Conservation (phyloP, 2,797 vertebrate genomes). For the Microhierax caerulescens region DNA sequence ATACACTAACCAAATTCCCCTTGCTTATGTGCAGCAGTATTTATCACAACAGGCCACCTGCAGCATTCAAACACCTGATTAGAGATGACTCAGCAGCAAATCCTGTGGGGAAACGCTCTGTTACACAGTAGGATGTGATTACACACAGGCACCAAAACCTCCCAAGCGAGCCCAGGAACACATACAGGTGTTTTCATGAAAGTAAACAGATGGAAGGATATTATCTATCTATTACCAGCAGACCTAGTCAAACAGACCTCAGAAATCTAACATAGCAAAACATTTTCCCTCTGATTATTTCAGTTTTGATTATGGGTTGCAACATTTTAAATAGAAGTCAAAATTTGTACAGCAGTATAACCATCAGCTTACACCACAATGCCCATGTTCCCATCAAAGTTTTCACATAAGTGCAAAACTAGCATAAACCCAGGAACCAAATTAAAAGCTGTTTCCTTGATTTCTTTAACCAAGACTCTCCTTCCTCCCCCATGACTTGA, state of each 20-base stretch:
- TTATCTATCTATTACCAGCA: background rate
- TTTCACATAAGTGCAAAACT: background rate
- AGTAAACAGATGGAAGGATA: background rate
- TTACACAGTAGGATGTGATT: background rate
- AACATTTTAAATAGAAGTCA: background rate
- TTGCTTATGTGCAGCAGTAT: background rate
- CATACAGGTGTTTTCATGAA: background rate
- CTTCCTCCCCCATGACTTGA: background rate
- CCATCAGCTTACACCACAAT: background rate
- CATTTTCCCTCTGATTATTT: background rate
- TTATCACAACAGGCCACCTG: background rate
- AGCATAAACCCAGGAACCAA: background rate
- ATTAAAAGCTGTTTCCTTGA: background rate
- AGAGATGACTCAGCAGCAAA: background rate
- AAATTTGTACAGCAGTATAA: background rate
- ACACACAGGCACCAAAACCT: background rate
- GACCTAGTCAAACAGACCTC: background rate
- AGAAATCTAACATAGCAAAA: background rate
- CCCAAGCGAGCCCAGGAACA: background rate
- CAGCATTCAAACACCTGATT: conserved; percentile 10
- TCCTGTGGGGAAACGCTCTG: background rate
- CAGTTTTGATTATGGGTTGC: background rate
- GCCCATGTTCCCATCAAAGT: background rate
- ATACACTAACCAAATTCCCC: background rate
- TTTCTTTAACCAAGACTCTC: background rate